Evolutionary conservation across 2,797 vertebrate genomes (phyloP), one percentile per base, ranked within the genome.

Genomic region (Sciurus carolinensis): DNA sequence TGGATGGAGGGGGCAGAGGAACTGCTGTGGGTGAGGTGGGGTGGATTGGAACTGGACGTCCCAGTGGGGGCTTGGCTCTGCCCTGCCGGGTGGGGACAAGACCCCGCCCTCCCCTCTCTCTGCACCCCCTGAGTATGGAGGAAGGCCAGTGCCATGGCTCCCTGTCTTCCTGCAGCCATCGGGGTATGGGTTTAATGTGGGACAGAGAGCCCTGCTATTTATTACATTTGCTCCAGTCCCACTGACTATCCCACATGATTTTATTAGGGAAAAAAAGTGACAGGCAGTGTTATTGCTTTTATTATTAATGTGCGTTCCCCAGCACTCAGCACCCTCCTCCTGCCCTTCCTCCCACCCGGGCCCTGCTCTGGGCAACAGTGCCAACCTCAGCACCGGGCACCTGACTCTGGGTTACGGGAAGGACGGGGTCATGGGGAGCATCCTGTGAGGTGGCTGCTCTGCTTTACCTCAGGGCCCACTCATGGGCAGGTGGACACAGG

Each of bases 241-340:
- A 36, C 36, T 36, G 36, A 71, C 95, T 95, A 76, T 91, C 96
- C 98, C 84, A 24, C 96, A 77, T 93, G 97, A 97, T 98, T 98
- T 98, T 98, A 98, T 98, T 98, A 98, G 97, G 94, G 80, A 97
- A 97, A 97, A 97, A 97, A 98, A 97, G 98, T 98, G 98, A 97
- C 98, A 97, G 96, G 97, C 13, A 0, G 36, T 3, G 77, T 97
- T 98, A 98, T 98, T 98, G 98, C 97, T 98, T 36, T 36, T 36
- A 36, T 36, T 36, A 36, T 36, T 36, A 36, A 36, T 36, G 36
- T 87, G 13, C 52, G 95, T 97, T 96, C 95, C 96, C 91, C 89
- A 0, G 1, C 67, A 12, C 81, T 73, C n/a, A n/a, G 52, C 77
- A 72, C 90, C 87, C 90, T 88, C 42, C 77, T 42, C 66, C 42